These are phyloP conservation scores for Capitulum mitella DNA, from an alignment of 2,888 invertebrate species.

Conservation along the genomic window DNA sequence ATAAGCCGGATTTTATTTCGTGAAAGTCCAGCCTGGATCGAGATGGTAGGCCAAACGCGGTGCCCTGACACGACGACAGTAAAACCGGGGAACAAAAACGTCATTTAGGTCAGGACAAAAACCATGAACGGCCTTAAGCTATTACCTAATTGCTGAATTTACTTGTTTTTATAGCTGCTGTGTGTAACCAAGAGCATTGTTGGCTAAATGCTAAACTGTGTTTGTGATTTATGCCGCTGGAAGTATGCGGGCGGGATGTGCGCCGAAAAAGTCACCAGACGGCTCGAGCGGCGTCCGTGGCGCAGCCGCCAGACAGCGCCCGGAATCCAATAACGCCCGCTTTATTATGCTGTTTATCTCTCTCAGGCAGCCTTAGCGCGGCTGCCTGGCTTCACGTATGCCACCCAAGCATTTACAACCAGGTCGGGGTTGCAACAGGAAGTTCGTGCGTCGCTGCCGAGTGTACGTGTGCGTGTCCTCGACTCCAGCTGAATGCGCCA, in stretches of 20 bases:
- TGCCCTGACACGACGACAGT: not conserved
- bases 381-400: not conserved
- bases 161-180: constrained; percentile 20
- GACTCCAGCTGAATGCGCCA: no score
- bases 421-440: not conserved
- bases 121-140: not conserved
- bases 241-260: not conserved
- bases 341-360: constrained; percentile 14
- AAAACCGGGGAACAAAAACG: not conserved
- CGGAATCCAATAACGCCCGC: not conserved
- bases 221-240: constrained; percentile 16
- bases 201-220: constrained; percentile 25
- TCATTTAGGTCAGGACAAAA: not conserved
- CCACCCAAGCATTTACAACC: not conserved
- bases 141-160: constrained; percentile 16
- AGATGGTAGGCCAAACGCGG: not conserved
- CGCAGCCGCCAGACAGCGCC: not conserved
- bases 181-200: constrained; percentile 2
- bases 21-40: not conserved
- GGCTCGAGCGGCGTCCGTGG: not conserved
- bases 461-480: no score
- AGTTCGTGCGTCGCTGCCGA: no score
- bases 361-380: not conserved
- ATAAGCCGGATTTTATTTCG: not conserved
- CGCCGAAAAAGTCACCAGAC: not conserved